Base-by-base conservation (phyloP, 37 sponge, comb jelly and placozoan genomes). In the Mnemiopsis leidyi region DNA sequence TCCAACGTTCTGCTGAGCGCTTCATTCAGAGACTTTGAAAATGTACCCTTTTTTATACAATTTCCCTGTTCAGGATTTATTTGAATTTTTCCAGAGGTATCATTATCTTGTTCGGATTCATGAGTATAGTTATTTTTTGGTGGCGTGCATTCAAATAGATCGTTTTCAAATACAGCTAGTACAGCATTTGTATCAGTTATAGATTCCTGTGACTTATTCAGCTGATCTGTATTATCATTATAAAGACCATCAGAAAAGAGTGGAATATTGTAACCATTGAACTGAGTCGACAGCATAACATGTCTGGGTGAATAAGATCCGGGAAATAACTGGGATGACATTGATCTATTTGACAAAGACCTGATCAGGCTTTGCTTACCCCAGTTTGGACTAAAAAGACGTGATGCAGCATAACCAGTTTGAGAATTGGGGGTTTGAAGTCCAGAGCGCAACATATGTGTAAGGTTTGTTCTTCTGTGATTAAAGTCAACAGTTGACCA, bases 221-320 rank as follows among this genome's bases (percentile, higher is more conserved):
- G n/a, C n/a, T n/a, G 28, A 73, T 7, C 76, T 25, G n/a, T 24
- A 21, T 25, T 16, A 25, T 16, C 29, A n/a, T 24, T 25, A 73
- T n/a, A 25, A n/a, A 7, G 5, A 35, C 7, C 21, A 21, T 34
- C 34, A 23, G 61, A 40, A 85, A 85, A 85, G 18, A 85, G 26
- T 32, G 90, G 90, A 28, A 85, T 85, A 34, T 82, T 82, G 5
- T 85, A 1, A 23, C 61, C n/a, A 28, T 85, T 85, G 48, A 85
- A 85, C 30, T 85, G 90, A 85, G 90, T 85, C 18, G 90, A 85
- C 0, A 85, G 90, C 90, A 85, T 39, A 23, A 37, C 61, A 25
- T 85, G 39, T 0, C 61, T 3, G 3, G 32, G 32, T 3, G 30
- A 38, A 5, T 5, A 35, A 2, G 34, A 9, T 23, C 36, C 23